Percentiles rank a stretch among this genome's conserved stretches.
Conservation (phyloP, 2,888 invertebrate genomes). For the Andrena flavipes region DNA sequence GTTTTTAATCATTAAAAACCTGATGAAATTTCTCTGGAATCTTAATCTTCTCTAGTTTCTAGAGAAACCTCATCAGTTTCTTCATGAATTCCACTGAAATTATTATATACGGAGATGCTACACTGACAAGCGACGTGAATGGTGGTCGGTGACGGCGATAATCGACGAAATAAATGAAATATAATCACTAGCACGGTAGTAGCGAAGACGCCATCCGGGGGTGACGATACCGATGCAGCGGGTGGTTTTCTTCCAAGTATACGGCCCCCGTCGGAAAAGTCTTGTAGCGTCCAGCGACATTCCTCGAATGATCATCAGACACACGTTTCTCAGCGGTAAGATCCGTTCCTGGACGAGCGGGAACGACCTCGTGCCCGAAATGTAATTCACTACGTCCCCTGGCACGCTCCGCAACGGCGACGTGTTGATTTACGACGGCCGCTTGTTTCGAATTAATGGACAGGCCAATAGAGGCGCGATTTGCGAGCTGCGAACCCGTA, state of each 20-base stretch:
- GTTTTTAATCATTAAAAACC: no score
- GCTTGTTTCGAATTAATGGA: slow-evolving; percentile 65
- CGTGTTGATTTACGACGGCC: slow-evolving; percentile 66
- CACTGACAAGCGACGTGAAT: no score
- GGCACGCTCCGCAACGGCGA: slow-evolving; percentile 34
- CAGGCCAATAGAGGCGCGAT: slow-evolving; percentile 33
- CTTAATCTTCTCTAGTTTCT: no score
- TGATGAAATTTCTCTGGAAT: no score
- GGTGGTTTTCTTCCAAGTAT: slow-evolving; percentile 24
- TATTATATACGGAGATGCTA: neutral
- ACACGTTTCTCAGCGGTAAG: slow-evolving; percentile 37
- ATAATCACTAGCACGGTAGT: slow-evolving; percentile 40
- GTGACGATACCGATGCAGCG: slow-evolving; percentile 31
- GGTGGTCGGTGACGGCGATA: no score
- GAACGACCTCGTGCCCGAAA: slow-evolving; percentile 59
- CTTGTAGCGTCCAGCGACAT: slow-evolving; percentile 45
- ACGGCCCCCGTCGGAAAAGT: slow-evolving; percentile 29
- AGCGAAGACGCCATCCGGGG: slow-evolving; percentile 35
- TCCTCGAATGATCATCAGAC: slow-evolving; percentile 18
- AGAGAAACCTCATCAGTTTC: no score
- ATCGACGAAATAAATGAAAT: neutral
- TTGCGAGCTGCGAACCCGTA: slow-evolving; percentile 34
- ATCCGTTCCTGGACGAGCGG: slow-evolving; percentile 36
- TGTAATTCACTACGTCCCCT: slow-evolving; percentile 54
- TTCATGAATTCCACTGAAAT: neutral